phyloP scores from a whole-genome alignment of 2,113 vertebrate species.

The Leptosomus discolor region DNA sequence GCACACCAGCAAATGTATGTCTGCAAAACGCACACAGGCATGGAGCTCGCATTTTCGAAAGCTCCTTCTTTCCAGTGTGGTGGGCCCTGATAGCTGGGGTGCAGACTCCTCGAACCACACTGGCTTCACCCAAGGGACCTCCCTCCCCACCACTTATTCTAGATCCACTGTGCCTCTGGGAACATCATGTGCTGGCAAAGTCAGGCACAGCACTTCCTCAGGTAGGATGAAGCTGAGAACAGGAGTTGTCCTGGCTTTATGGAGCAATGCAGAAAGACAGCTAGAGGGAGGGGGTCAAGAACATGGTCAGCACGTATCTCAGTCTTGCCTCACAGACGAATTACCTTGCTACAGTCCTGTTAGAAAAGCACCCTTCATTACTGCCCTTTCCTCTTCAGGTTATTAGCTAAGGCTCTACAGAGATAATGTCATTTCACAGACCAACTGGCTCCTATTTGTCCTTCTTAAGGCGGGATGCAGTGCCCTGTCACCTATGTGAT shows the following conservation, averaged over 20 bases:
- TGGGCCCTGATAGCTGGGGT: not conserved
- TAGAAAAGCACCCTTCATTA: not conserved
- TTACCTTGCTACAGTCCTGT: not conserved
- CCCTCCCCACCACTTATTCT: fast-evolving
- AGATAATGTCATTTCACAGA: not conserved
- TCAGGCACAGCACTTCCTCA: not conserved
- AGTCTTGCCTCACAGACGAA: not conserved
- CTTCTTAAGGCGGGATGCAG: not conserved
- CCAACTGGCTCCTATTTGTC: not conserved
- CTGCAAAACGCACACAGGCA: fast-evolving
- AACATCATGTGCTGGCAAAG: not conserved
- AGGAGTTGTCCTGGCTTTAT: not conserved
- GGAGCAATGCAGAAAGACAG: not conserved
- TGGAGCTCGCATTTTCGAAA: fast-evolving
- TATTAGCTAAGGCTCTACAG: not conserved
- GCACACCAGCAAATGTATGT: fast-evolving
- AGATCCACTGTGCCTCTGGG: not conserved
- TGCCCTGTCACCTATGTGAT: not conserved
- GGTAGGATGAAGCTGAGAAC: not conserved
- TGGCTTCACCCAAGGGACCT: not conserved
- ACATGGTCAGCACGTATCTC: fast-evolving
- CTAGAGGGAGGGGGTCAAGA: not conserved
- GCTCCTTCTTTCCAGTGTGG: not conserved
- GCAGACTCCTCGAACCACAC: not conserved
- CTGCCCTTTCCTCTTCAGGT: not conserved